Evolutionary conservation across 2,797 vertebrate species (phyloP), one percentile per base, ranked within the genome.

Genomic region (Gadopsis marmoratus): DNA sequence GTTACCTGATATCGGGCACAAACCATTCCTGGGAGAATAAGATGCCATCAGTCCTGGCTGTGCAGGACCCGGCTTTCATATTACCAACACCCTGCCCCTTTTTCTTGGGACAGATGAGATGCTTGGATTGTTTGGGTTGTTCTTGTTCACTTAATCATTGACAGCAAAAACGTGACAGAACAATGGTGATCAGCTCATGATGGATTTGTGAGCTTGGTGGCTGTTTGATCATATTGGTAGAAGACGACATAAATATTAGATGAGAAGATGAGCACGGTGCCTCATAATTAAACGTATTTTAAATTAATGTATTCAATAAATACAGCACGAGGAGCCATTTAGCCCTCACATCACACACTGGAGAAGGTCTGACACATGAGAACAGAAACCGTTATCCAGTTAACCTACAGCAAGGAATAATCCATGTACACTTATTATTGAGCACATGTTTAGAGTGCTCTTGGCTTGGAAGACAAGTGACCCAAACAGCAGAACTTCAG

Each of bases 1-100:
- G 80, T 64, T 89, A 94, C 87, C 90, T 91, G 92, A 92, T 89
- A 90, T 85, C 71, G 86, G 74, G 84, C 62, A 81, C 59, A 84
- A 82, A 74, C 65, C 3, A 17, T 3, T 64, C 39, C 4, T 29
- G 31, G 13, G 71, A 79, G 74, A 54, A 73, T 70, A 67, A 71
- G 79, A 81, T 26, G 51, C 39, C 54, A 83, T 66, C 63, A 29
- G 17, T 37, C 21, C 80, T 55, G 23, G 76, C 16, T 43, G 71
- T n/a, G 51, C 31, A 79, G 54, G 76, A 43, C 39, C 54, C 51
- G 14, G 70, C 65, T 74, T 41, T 83, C 43, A 53, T 63, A 8
- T 67, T 83, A 26, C 26, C 4, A 63, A 41, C 41, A 35, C 50
- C 62, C 62, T 61, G 60, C 11, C 16, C 9, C 19, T 45, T 76